Base-by-base conservation (phyloP, 30 jellyfish, hydroid and myxozoan genomes). In the Pseudorhiza aurosa region DNA sequence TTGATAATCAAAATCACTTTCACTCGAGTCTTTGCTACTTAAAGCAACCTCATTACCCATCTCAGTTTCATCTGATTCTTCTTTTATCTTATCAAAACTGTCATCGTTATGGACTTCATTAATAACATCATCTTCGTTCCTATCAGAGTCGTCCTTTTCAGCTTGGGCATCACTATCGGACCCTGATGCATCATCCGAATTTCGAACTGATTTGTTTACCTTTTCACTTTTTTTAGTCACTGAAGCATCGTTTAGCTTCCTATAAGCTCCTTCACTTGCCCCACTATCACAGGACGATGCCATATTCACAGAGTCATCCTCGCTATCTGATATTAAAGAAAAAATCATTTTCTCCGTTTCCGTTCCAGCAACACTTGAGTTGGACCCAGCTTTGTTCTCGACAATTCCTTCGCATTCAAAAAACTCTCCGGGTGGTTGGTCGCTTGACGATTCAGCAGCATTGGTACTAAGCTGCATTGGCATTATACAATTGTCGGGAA, bases 1-100 rank as follows among this genome's bases (percentile, higher is more conserved):
- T 19, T 65, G 83, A 80, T 32, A 51, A 55, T 80, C 91, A 33
- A 25, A 47, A 0, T 65, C 91, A 55, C 84, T 80, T 7, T 80
- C 91, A 53, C 91, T 80, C 18, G 71, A 70, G 6, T 42, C 71
- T 31, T 26, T 12, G n/a, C 30, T 24, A 0, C n/a, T 18, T 24
- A 29, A 59, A 5, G 5, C 75, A 28, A 32, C 81, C n/a, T 69
- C 83, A 0, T 43, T 49, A 40, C 2, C 67, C 26, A 40, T 68
- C 3, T 17, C 59, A 1, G 8, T 56, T 40, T 22, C 9, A 14
- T 28, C 75, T 10, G 67, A 17, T 6, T 27, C 56, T 21, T 35
- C 58, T 72, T 62, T 17, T 24, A n/a, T 21, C 25, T 68, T 68
- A 12, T 26, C 53, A 14, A 31, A 0, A 25, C 50, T 31, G 6